phyloP scores from a whole-genome alignment of 2,888 invertebrate genomes.

The Rhagonycha fulva region DNA sequence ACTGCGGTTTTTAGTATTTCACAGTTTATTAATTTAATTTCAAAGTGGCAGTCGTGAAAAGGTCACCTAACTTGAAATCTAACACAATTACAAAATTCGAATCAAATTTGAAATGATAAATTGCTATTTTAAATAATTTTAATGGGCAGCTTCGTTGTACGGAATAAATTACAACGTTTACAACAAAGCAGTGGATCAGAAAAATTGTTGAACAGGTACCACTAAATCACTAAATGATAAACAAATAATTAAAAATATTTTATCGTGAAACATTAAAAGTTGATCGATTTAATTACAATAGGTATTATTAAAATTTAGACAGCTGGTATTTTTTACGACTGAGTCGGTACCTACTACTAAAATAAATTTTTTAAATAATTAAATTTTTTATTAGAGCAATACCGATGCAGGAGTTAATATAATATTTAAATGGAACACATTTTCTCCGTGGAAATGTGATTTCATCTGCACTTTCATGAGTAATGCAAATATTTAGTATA shows the following conservation, averaged over 20 bases:
- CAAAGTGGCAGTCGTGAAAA: not conserved
- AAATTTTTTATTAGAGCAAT: not conserved
- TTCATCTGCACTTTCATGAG: not conserved
- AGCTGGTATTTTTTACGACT: not conserved
- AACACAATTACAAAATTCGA: not conserved
- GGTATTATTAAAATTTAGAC: not conserved
- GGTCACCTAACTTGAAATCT: not conserved
- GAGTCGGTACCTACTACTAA: not conserved
- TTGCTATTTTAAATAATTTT: not conserved
- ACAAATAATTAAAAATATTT: not conserved
- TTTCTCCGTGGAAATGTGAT: not conserved
- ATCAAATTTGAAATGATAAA: not conserved
- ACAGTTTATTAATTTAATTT: not conserved
- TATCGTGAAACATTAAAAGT: not conserved
- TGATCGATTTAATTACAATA: not conserved
- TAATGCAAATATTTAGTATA: not conserved
- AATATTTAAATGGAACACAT: not conserved
- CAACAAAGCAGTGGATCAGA: not conserved
- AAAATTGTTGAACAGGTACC: too few relatives aligned
- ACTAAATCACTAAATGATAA: not conserved
- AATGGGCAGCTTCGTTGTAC: not conserved
- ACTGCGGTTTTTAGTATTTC: not conserved
- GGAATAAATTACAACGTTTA: not conserved
- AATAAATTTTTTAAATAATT: not conserved
- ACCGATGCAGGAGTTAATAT: not conserved